These are phyloP conservation scores for Coleophora flavipennella DNA, from an alignment of 2,888 invertebrate species.

Conservation along the genomic window DNA sequence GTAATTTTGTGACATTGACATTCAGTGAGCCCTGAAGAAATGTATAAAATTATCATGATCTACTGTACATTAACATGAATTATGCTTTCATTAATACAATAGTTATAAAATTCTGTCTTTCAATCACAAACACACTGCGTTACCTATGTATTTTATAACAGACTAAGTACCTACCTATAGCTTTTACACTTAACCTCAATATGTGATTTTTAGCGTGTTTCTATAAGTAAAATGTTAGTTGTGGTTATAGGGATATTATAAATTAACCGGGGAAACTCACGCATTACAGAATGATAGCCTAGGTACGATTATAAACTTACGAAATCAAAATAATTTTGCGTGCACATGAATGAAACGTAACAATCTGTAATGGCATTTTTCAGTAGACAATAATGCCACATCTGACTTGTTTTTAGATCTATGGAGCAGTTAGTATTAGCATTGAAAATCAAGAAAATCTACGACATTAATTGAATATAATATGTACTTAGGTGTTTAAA, in stretches of 20 bases:
- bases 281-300: too few relatives aligned
- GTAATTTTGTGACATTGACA: conserved; percentile 41
- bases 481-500: conserved; percentile 32
- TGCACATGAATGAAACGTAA: conserved; percentile 67
- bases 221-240: conserved; percentile 28
- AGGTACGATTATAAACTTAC: background rate
- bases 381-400: conserved; percentile 62
- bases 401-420: conserved; percentile 35
- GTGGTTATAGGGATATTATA: conserved; percentile 12
- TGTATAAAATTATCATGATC: background rate
- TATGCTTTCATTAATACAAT: too few relatives aligned
- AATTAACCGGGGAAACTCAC: too few relatives aligned
- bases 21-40: conserved; percentile 37
- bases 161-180: conserved; percentile 14
- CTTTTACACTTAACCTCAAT: conserved; percentile 69
- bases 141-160: background rate
- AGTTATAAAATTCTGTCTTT: background rate
- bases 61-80: too few relatives aligned
- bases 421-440: conserved; percentile 14
- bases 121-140: background rate
- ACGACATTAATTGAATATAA: conserved; percentile 20
- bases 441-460: conserved; percentile 13
- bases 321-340: conserved; percentile 30
- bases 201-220: conserved; percentile 31
- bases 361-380: conserved; percentile 66